Conservation (phyloP, 2,797 vertebrate genomes). For the Xenopus petersii region DNA sequence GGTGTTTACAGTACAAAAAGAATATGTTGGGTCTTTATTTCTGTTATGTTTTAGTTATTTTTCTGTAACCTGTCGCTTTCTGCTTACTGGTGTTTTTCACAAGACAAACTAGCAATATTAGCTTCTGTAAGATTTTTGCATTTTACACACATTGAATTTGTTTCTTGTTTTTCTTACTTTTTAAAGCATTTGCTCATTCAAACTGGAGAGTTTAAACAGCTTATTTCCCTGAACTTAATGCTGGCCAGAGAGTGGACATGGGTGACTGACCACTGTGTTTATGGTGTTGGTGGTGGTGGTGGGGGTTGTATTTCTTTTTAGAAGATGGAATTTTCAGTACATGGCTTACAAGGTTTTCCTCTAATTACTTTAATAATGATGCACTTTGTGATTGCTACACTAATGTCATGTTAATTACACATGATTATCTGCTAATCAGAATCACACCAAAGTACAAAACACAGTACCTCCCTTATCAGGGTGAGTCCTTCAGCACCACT, state of each 20-base stretch:
- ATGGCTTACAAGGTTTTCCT: constrained; percentile 11
- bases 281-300: neutral
- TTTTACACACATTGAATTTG: too few relatives aligned
- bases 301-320: neutral
- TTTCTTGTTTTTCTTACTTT: neutral
- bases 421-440: constrained; percentile 40
- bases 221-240: constrained; percentile 20
- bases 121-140: too few relatives aligned
- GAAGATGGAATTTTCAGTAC: constrained; percentile 19
- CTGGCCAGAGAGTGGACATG: constrained; percentile 33
- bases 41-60: neutral
- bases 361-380: constrained; percentile 43
- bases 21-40: constrained; percentile 23
- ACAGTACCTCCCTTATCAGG: constrained; percentile 26
- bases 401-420: constrained; percentile 41
- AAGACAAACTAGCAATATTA: too few relatives aligned
- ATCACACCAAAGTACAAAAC: constrained; percentile 35
- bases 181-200: constrained; percentile 24
- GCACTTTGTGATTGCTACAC: constrained; percentile 37
- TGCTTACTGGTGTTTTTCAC: too few relatives aligned
- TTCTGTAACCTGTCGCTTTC: too few relatives aligned
- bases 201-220: constrained; percentile 4
- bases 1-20: constrained; percentile 45
- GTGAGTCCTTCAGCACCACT: constrained; percentile 8
- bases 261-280: constrained; percentile 23